Base-by-base conservation (phyloP, 2,888 invertebrate genomes). In the Spialia ferax region DNA sequence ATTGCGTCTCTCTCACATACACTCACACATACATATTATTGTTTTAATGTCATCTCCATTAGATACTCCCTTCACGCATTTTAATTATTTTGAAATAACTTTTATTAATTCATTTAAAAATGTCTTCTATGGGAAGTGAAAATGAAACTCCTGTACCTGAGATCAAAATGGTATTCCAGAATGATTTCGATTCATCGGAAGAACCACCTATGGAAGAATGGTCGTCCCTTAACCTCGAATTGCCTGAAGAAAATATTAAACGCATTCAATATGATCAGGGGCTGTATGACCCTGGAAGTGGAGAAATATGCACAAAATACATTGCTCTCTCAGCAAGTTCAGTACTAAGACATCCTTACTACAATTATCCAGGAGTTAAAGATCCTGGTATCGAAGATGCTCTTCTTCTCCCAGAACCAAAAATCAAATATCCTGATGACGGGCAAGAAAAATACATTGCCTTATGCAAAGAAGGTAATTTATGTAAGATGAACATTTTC, bases 361-460 rank as follows among this genome's bases (percentile, higher is more conserved):
- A 73, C 38, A 75, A 69, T 18, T 85, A 84, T 63, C 86, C 85
- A 11, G 72, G 75, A 2, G 69, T 86, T 22, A 45, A 18, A 4
- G 83, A 87, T 57, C 84, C 84, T 8, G 86, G 85, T 13, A 79
- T 85, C 23, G 32, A 74, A 57, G 75, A 77, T 15, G 83, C 84
- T 22, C 72, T 86, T 13, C 60, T 77, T 3, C 60, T 75, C n/a
- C 78, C 81, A n/a, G 74, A 76, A 64, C 76, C 77, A 10, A 70
- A 68, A 64, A 73, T 75, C 26, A 77, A 70, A 68, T 84, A 79
- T 62, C 66, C 78, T 3, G 77, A 77, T 48, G 83, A 85, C 61
- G 86, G 86, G 0, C 84, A 82, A 73, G 81, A 86, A n/a, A 70
- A 82, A 5, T 85, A 86, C 67, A 62, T 84, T 55, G 75, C 71